phyloP scores from a whole-genome alignment of 2,888 invertebrate genomes.

The Pseudococcus longispinus region DNA sequence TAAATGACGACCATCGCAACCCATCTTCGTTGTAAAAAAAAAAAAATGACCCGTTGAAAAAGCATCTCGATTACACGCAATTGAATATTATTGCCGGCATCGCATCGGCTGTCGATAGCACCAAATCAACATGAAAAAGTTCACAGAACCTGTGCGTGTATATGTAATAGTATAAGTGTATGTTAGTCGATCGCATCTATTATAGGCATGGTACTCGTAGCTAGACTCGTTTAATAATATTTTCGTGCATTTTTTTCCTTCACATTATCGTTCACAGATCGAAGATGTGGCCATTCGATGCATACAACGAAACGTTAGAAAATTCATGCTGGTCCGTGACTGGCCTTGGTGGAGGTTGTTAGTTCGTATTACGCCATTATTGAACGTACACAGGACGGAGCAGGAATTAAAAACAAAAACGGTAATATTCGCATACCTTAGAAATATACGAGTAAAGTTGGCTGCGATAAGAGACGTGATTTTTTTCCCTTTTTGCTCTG shows the following conservation, averaged over 20 bases:
- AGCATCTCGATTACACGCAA: constrained; percentile 24
- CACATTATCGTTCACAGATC: constrained; percentile 63
- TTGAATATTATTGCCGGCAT: not conserved
- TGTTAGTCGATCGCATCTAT: not conserved
- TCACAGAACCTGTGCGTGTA: not conserved
- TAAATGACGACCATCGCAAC: not conserved
- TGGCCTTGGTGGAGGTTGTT: constrained; percentile 98
- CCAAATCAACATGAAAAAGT: constrained; percentile 12
- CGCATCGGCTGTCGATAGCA: not conserved
- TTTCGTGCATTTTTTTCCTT: constrained; percentile 21
- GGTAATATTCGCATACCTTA: constrained; percentile 66
- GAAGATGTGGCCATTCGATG: constrained; percentile 88
- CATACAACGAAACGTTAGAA: constrained; percentile 92
- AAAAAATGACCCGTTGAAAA: not conserved
- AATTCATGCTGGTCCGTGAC: constrained; percentile 87
- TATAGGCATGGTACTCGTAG: not conserved
- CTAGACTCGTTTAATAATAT: constrained; percentile 13
- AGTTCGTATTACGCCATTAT: constrained; percentile 87
- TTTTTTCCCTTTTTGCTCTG: not conserved
- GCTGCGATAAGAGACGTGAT: not conserved
- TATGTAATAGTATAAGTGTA: not conserved
- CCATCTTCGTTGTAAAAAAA: not conserved
- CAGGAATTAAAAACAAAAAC: constrained; percentile 87
- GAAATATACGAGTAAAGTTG: not conserved
- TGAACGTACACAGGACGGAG: constrained; percentile 93